phyloP scores from a whole-genome alignment of 2,113 vertebrate species.

The Saccopteryx leptura region DNA sequence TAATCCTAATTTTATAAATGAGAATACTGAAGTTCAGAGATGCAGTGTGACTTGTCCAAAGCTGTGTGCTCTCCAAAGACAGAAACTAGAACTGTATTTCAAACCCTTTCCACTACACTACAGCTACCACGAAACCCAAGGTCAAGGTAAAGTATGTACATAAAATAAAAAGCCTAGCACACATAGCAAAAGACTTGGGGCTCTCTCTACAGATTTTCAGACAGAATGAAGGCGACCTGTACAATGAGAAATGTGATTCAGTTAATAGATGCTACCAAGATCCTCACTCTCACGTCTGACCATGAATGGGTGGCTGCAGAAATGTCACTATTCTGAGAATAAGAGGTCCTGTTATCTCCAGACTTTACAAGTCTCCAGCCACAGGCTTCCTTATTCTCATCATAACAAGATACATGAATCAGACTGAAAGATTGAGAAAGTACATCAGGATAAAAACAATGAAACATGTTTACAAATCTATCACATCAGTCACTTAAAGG shows the following conservation, averaged over 20 bases:
- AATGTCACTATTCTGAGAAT: background rate
- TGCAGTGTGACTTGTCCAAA: background rate
- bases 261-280: background rate
- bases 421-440: background rate
- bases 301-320: background rate
- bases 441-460: slow-evolving; percentile 49
- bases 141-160: background rate
- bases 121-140: background rate
- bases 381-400: background rate
- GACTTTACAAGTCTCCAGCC: slow-evolving; percentile 12
- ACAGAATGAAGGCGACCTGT: background rate
- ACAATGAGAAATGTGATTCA: background rate
- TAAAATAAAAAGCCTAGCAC: background rate
- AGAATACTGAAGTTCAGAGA: background rate
- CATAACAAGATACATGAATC: background rate
- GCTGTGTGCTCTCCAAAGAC: background rate
- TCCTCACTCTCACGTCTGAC: slow-evolving; percentile 11
- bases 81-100: background rate
- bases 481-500: slow-evolving; percentile 48
- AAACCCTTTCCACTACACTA: background rate
- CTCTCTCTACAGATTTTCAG: background rate
- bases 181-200: background rate
- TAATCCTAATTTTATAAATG: background rate
- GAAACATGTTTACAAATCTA: slow-evolving; percentile 47
- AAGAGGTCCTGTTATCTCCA: background rate